phyloP scores from a whole-genome alignment of 2,113 vertebrate species.

The Zosterops japonicus region DNA sequence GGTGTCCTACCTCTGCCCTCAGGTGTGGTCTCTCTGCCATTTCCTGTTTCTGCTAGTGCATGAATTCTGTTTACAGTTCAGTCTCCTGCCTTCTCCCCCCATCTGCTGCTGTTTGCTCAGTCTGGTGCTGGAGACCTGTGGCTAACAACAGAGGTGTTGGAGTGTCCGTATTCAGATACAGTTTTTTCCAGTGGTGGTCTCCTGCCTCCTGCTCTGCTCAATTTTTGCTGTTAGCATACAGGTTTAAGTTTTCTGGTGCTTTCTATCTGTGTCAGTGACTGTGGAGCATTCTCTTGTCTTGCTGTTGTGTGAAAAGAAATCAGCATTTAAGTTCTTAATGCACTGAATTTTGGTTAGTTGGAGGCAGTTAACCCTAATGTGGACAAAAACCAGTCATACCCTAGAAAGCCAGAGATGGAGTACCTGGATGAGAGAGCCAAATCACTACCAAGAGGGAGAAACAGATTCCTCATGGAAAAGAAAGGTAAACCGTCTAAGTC shows the following conservation, averaged over 20 bases:
- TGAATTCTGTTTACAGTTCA: neutral
- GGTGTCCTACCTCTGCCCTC: neutral
- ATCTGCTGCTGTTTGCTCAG: neutral
- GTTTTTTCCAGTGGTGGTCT: neutral
- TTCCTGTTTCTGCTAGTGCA: neutral
- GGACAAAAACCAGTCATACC: rapidly evolving
- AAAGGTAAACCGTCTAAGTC: neutral
- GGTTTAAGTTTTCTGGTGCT: neutral
- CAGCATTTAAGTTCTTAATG: neutral
- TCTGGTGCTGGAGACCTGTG: neutral
- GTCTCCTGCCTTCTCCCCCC: neutral
- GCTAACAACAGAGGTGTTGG: neutral
- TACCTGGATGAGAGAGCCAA: neutral
- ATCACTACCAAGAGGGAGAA: neutral
- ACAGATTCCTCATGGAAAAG: neutral
- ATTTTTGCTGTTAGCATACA: neutral
- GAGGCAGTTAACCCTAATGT: neutral
- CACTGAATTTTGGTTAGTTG: neutral
- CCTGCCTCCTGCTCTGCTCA: neutral
- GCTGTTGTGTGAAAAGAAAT: neutral
- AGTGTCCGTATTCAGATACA: neutral
- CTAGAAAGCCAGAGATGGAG: neutral
- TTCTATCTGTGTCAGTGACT: neutral
- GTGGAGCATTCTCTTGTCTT: neutral
- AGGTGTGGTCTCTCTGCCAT: neutral